Conservation (phyloP, 2,888 invertebrate genomes). For the Amphipyra tragopoginis region DNA sequence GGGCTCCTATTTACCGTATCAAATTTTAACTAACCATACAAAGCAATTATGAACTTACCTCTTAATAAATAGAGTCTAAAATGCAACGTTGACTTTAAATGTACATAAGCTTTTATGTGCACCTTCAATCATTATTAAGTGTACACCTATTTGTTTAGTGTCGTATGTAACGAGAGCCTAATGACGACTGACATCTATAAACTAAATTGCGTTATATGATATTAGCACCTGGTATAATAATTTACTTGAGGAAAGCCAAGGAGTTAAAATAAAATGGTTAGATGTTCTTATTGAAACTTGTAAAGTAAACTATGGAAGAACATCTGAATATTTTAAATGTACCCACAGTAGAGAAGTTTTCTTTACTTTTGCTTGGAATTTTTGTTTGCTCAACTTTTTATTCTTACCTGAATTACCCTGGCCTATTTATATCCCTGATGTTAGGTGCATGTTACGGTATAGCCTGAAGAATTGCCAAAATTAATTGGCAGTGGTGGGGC, state of each 20-base stretch:
- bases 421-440: no score
- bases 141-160: constrained; percentile 88
- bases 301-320: constrained; percentile 34
- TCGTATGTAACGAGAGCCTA: constrained; percentile 86
- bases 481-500: no score
- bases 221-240: constrained; percentile 52
- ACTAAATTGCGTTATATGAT: constrained; percentile 73
- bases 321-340: constrained; percentile 46
- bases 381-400: no score
- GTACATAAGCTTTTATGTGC: constrained; percentile 70
- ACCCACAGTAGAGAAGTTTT: constrained; percentile 7
- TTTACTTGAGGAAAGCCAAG: constrained; percentile 37
- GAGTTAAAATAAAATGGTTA: constrained; percentile 23
- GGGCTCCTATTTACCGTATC: constrained; percentile 85
- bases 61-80: constrained; percentile 52
- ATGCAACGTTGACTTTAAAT: constrained; percentile 24
- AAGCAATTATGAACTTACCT: constrained; percentile 59
- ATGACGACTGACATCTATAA: constrained; percentile 86
- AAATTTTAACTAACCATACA: constrained; percentile 76
- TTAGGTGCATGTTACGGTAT: no score
- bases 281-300: constrained; percentile 43
- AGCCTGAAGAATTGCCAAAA: no score
- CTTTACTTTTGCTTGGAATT: no score
- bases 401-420: no score
- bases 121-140: constrained; percentile 85